Evolutionary conservation across 2,797 vertebrate genomes (phyloP), one percentile per base, ranked within the genome.

Genomic region (Muraenolepis orangiensis): DNA sequence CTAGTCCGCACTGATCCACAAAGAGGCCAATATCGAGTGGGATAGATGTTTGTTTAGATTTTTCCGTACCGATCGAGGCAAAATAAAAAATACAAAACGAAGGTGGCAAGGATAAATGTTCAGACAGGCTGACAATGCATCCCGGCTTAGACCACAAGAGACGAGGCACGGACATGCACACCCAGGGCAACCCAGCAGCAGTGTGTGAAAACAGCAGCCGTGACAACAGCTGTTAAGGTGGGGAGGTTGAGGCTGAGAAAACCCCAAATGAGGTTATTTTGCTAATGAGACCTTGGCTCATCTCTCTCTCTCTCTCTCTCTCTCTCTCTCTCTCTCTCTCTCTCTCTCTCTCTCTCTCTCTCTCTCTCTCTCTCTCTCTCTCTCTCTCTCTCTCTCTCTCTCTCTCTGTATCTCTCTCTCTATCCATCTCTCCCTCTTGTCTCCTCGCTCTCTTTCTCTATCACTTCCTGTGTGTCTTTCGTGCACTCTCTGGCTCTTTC

Each of bases 191-290:
- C 57, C 4, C 57, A 23, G 57, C 57, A 61, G 57, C 23, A 61
- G 57, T 61, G 57, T 61, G 57, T 61, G 57, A 61, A 61, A 61
- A 78, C 72, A 81, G 88, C 86, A 83, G 81, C 80, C 66, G 66
- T 67, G 66, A 70, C 77, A 91, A 83, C 87, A 89, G 88, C 88
- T 91, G 88, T 87, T 85, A 80, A 89, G 88, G 88, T 87, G 82
- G 84, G 84, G 85, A 86, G 88, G 88, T 83, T 89, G 83, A 90
- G 79, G 70, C 79, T 74, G 78, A 76, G 81, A 81, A 86, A 88
- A 86, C 76, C 76, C 86, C 87, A 90, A 89, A 87, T 86, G 74
- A 91, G 84, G 81, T 88, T 78, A 78, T 88, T 91, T 88, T 85
- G 78, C 89, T 90, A 89, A 92, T 88, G 88, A 91, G 86, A 78